Percentiles rank a stretch among this genome's conserved stretches.
These are phyloP conservation scores for Spilarctia lutea DNA, from an alignment of 2,888 invertebrate species.

Conservation along the genomic window DNA sequence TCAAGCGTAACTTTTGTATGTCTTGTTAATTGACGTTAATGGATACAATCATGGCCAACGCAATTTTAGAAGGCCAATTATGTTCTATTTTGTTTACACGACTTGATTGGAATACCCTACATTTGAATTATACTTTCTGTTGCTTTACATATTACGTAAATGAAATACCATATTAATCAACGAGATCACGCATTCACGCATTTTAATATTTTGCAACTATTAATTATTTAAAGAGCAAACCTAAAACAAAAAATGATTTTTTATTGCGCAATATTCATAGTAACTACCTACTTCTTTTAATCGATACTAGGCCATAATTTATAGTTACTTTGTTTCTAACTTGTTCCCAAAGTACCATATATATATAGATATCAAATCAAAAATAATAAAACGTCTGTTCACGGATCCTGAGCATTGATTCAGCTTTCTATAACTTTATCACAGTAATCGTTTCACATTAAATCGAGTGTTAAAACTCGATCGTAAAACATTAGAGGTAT, in stretches of 20 bases:
- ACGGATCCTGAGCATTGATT: background rate
- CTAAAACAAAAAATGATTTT: background rate
- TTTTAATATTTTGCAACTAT: conserved; percentile 5
- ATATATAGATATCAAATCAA: background rate
- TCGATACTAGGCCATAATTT: background rate
- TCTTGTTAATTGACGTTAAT: conserved; percentile 53
- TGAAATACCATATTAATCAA: conserved; percentile 21
- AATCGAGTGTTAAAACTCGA: conserved; percentile 57
- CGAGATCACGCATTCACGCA: conserved; percentile 12
- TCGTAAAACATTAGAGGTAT: conserved; percentile 58
- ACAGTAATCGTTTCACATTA: conserved; percentile 8
- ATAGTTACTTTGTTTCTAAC: background rate
- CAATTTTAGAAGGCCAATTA: conserved; percentile 56
- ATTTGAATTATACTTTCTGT: conserved; percentile 45
- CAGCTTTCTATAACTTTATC: background rate
- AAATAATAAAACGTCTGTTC: background rate
- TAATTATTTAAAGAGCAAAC: conserved; percentile 9
- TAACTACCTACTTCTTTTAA: background rate
- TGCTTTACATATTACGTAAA: conserved; percentile 29
- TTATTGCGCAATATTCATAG: background rate
- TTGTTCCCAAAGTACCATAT: background rate
- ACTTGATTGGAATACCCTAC: conserved; percentile 52
- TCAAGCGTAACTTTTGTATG: conserved; percentile 48
- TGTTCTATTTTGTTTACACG: conserved; percentile 49
- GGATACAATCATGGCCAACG: conserved; percentile 48